Conservation (phyloP, 2,113 vertebrate genomes). For the Agelaius phoeniceus region DNA sequence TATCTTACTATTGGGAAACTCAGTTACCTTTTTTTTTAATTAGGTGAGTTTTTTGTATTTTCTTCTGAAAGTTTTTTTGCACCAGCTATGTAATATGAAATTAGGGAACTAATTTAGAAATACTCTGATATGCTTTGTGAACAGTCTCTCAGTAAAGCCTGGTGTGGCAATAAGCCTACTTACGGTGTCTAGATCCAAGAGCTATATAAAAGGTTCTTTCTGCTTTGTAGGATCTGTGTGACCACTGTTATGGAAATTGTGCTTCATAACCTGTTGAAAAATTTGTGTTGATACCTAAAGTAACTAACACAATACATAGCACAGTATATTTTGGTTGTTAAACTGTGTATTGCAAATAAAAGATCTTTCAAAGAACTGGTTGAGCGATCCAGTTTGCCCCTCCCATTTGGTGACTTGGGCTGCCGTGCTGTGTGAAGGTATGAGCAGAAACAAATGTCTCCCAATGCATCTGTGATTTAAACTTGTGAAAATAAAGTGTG, state of each 20-base stretch:
- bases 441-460: background rate
- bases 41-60: background rate
- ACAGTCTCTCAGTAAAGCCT: background rate
- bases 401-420: background rate
- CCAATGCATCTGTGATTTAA: background rate
- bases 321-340: background rate
- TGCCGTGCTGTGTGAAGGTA: background rate
- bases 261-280: background rate
- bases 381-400: background rate
- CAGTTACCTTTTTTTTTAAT: background rate
- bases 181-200: background rate
- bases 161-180: background rate
- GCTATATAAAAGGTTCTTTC: background rate
- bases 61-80: background rate
- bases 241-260: background rate
- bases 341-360: background rate
- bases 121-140: background rate
- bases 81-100: background rate
- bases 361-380: background rate
- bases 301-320: background rate
- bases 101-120: background rate
- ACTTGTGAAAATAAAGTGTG: background rate
- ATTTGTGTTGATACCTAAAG: background rate
- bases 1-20: background rate
- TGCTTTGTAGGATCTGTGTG: background rate